Conservation (phyloP, 2,888 invertebrate species). For the Spialia ferax region DNA sequence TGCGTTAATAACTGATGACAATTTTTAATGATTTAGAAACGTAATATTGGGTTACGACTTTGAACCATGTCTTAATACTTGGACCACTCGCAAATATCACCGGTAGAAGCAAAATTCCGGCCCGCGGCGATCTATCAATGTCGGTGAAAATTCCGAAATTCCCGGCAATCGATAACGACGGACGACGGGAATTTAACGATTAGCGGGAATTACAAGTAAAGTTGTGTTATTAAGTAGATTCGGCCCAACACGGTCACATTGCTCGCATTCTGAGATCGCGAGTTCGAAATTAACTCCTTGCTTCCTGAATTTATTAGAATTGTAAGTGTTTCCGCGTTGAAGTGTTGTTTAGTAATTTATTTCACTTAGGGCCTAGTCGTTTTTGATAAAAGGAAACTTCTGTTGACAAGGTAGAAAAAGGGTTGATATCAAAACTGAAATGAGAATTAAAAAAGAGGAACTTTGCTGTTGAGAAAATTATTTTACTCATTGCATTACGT, state of each 20-base stretch:
- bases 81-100: conserved; percentile 55
- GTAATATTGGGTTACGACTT: no score
- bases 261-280: background rate
- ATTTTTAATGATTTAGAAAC: no score
- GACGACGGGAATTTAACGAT: conserved; percentile 52
- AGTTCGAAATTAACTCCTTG: background rate
- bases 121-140: conserved; percentile 72
- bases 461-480: no score
- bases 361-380: background rate
- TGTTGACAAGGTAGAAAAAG: no score
- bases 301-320: background rate
- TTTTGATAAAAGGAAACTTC: no score
- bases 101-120: conserved; percentile 61
- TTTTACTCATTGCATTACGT: no score
- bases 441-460: no score
- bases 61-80: conserved; percentile 41
- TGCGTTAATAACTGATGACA: no score
- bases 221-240: conserved; percentile 38
- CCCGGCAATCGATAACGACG: conserved; percentile 70
- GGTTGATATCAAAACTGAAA: no score
- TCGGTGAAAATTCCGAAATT: conserved; percentile 61
- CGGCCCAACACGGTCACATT: conserved; percentile 5
- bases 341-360: conserved; percentile 5
- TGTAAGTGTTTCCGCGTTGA: conserved; percentile 2
- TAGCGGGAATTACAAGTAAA: conserved; percentile 44